A percentile compares a stretch with the other conserved stretches of the same genome.
phyloP scores from a whole-genome alignment of 2,888 invertebrate species.

The Leucophenga montana region DNA sequence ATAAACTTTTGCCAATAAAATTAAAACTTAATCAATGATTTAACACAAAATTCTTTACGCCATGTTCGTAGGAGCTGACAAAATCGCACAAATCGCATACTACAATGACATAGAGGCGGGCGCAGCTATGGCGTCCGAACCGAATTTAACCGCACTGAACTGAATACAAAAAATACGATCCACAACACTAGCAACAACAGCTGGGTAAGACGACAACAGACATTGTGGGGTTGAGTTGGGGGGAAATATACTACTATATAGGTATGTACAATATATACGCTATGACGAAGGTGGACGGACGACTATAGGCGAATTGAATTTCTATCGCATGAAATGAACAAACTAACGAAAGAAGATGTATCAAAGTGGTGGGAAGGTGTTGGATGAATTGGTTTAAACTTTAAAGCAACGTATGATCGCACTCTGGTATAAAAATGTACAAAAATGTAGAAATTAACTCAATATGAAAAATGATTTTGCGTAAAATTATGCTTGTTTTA shows the following conservation, averaged over 20 bases:
- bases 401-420: no score
- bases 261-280: no score
- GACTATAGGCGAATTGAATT: no score
- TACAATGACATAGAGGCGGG: neutral
- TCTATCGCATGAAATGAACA: neutral
- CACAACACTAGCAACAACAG: conserved; percentile 28
- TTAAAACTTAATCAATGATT: conserved; percentile 29
- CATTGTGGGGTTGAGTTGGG: neutral
- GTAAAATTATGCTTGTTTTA: neutral
- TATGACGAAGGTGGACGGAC: no score
- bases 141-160: conserved; percentile 40
- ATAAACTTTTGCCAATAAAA: conserved; percentile 56
- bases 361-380: no score
- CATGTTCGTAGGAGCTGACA: neutral
- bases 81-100: conserved; percentile 1
- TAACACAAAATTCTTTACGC: conserved; percentile 12
- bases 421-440: no score
- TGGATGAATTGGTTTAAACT: no score
- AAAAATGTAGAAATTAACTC: no score
- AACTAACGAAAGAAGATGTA: neutral
- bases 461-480: neutral
- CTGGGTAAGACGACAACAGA: conserved; percentile 14
- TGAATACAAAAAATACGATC: conserved; percentile 25
- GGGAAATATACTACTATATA: no score
- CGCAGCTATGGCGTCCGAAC: conserved; percentile 16